Conservation (phyloP, 2,113 vertebrate genomes). For the Myrmophylax atrothorax region DNA sequence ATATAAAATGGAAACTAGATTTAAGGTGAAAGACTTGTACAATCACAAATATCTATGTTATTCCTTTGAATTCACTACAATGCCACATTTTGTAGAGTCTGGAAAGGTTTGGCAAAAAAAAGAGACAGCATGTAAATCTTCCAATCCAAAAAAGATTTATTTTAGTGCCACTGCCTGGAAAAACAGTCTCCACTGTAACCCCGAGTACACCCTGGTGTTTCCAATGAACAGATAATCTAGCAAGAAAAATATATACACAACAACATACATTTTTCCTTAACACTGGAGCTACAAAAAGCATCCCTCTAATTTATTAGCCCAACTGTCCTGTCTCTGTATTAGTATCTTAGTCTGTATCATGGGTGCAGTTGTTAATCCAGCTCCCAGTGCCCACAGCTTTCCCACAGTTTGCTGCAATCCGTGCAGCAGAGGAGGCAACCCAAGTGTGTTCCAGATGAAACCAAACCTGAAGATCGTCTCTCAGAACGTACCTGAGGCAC, state of each 20-base stretch:
- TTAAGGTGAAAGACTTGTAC: neutral
- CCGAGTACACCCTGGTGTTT: neutral
- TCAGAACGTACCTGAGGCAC: neutral
- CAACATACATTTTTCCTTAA: accelerated
- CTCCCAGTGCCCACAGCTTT: neutral
- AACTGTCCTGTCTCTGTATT: neutral
- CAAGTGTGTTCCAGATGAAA: neutral
- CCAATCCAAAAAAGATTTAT: neutral
- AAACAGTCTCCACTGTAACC: neutral
- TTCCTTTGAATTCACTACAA: neutral
- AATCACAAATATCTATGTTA: neutral
- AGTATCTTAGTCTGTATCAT: neutral
- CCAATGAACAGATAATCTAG: neutral
- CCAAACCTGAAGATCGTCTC: neutral
- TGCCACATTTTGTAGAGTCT: neutral
- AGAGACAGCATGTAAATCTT: neutral
- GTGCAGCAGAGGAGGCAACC: accelerated
- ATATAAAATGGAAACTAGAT: neutral
- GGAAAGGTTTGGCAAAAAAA: neutral
- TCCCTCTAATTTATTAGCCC: neutral
- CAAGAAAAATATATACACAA: neutral
- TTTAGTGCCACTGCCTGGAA: neutral
- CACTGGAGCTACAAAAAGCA: neutral
- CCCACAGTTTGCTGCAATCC: neutral
- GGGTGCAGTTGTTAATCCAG: neutral